phyloP scores from a whole-genome alignment of 2,113 vertebrate species.

The Neomonachus schauinslandi region DNA sequence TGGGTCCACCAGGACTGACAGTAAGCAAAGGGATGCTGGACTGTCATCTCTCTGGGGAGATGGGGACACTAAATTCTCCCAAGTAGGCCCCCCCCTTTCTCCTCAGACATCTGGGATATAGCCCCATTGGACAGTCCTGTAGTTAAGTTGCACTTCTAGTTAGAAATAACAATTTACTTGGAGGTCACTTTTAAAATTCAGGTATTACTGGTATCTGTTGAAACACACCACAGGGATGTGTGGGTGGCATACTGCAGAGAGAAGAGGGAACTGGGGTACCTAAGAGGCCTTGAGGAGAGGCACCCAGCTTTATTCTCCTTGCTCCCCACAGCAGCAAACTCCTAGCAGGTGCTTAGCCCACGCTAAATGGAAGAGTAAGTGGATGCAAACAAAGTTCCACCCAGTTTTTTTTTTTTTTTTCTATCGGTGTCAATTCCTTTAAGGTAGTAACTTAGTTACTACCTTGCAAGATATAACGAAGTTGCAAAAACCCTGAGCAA shows the following conservation, averaged over 20 bases:
- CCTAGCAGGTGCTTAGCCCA: background rate
- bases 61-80: background rate
- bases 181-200: background rate
- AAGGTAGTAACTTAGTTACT: background rate
- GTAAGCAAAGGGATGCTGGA: background rate
- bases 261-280: background rate
- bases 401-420: background rate
- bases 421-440: background rate
- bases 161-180: conserved; percentile 9
- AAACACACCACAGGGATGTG: background rate
- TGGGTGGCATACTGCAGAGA: background rate
- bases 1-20: background rate
- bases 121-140: background rate
- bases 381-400: background rate
- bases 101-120: background rate
- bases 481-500: background rate
- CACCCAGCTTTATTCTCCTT: background rate
- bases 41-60: background rate
- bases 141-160: background rate
- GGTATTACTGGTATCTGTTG: background rate
- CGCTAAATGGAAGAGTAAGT: background rate
- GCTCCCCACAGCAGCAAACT: no score
- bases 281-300: no score
- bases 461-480: background rate
- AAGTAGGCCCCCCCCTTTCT: accelerated